Evolutionary conservation across 2,113 vertebrate genomes (phyloP).

Genomic region (Bolborhynchus lineola): DNA sequence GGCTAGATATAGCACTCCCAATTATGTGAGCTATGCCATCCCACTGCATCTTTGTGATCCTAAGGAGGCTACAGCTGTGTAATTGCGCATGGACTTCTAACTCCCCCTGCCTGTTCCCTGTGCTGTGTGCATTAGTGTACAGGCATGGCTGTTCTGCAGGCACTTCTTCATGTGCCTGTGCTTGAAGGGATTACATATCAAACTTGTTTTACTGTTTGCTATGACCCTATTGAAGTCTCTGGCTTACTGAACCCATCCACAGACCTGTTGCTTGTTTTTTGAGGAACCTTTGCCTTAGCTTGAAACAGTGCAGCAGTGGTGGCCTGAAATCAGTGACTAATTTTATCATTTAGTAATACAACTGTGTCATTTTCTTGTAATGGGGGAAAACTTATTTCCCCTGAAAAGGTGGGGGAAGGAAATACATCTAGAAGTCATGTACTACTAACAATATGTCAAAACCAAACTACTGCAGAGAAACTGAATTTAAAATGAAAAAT

Average conservation of each 20-base stretch:
- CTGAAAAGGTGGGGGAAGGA: too few species aligned
- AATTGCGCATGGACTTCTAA: neutral
- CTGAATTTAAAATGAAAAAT: neutral
- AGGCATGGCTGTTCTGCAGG: neutral
- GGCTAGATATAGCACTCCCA: too few species aligned
- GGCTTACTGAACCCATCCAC: neutral
- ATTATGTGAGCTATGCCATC: accelerated
- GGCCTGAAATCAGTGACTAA: neutral
- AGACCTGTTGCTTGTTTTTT: neutral
- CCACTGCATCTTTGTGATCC: neutral
- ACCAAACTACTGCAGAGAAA: neutral
- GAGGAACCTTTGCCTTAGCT: neutral
- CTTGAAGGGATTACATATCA: neutral
- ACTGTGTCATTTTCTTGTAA: neutral
- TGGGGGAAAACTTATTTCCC: neutral
- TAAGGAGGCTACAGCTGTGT: too few species aligned
- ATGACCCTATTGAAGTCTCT: neutral
- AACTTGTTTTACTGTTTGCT: neutral
- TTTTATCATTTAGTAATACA: neutral
- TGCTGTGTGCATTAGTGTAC: accelerated
- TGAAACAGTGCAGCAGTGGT: neutral
- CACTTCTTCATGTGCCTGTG: neutral
- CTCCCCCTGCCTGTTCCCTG: accelerated
- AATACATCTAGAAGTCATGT: neutral
- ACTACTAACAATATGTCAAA: neutral